Percentiles rank a stretch among this genome's conserved stretches.
These are phyloP conservation scores for Cyclina sinensis DNA, from an alignment of 1,140 invertebrate genomes.

Conservation along the genomic window DNA sequence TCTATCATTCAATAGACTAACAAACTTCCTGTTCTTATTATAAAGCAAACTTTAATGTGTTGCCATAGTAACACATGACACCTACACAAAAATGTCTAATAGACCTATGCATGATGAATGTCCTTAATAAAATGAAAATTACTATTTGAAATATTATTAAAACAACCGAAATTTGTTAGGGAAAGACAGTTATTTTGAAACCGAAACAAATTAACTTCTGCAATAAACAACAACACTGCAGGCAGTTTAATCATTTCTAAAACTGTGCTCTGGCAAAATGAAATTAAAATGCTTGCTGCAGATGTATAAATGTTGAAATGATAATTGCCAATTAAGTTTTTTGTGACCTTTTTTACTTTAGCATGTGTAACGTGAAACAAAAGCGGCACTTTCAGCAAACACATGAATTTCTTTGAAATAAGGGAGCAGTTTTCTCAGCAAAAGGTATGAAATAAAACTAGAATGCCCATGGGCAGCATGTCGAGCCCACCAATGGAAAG, in stretches of 20 bases:
- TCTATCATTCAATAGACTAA: too few species aligned
- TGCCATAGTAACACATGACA: background rate
- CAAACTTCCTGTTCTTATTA: too few species aligned
- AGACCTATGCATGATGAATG: background rate
- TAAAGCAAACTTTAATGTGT: background rate
- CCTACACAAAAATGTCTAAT: background rate
- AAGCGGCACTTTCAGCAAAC: background rate
- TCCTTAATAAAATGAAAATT: constrained; percentile 7
- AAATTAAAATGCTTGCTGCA: constrained; percentile 5
- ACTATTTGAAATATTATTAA: constrained; percentile 9
- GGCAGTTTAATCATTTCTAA: constrained; percentile 17
- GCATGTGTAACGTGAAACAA: background rate
- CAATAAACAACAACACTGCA: background rate
- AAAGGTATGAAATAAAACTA: too few species aligned
- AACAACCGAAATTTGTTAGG: background rate
- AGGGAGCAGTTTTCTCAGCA: too few species aligned
- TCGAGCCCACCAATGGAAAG: too few species aligned
- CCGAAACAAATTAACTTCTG: background rate
- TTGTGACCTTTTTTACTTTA: background rate
- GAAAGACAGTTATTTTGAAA: background rate
- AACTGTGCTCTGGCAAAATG: background rate
- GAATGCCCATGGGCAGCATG: too few species aligned
- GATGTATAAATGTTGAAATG: constrained; percentile 14
- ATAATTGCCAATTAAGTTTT: constrained; percentile 12
- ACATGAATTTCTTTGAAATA: too few species aligned